Percentiles rank a stretch among this genome's conserved stretches.
Conservation (phyloP, 2,113 vertebrate genomes). For the Tetraodon nigroviridis region DNA sequence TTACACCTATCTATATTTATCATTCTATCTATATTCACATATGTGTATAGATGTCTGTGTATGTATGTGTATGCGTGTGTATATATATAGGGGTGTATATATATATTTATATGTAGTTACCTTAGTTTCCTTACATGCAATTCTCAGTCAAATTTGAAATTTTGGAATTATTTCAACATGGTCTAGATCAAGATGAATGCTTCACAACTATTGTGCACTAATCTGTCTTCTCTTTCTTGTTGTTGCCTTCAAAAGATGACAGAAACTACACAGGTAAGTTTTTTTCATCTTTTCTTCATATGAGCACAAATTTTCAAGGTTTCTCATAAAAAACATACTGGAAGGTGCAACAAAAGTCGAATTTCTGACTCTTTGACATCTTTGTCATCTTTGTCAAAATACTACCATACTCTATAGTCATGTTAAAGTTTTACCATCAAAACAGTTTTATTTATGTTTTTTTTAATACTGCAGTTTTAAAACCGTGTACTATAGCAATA, state of each 20-base stretch:
- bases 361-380: background rate
- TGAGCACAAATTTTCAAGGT: too few relatives aligned
- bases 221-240: constrained; percentile 8
- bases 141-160: background rate
- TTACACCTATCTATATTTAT: too few relatives aligned
- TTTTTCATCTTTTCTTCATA: background rate
- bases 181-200: too few relatives aligned
- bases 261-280: constrained; percentile 75
- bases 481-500: background rate
- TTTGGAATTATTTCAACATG: background rate
- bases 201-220: background rate
- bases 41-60: too few relatives aligned
- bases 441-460: background rate
- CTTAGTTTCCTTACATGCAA: background rate
- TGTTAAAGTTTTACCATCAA: background rate
- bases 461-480: background rate
- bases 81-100: too few relatives aligned
- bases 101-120: too few relatives aligned
- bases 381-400: background rate
- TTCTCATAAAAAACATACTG: too few relatives aligned
- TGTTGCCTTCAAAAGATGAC: constrained; percentile 59
- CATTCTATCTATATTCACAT: too few relatives aligned
- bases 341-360: too few relatives aligned
- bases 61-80: too few relatives aligned
- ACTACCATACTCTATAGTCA: too few relatives aligned